Conservation (phyloP, 2,888 invertebrate species). For the Hyposoter didymator region DNA sequence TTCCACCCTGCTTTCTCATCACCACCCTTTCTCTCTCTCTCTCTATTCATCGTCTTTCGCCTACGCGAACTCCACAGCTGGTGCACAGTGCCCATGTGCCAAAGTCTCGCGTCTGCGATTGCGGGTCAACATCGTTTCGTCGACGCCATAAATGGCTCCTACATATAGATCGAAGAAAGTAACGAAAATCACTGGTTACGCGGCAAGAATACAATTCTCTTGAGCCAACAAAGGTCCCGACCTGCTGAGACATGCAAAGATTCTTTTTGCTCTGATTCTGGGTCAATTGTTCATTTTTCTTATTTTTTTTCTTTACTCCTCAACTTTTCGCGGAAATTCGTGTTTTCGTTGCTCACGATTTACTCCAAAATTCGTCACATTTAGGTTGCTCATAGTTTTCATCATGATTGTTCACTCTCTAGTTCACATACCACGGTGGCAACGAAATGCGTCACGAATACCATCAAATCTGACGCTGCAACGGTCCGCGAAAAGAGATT, state of each 20-base stretch:
- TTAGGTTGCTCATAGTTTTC: background rate
- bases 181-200: background rate
- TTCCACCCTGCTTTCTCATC: background rate
- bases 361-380: background rate
- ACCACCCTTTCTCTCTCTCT: background rate
- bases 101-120: slow-evolving; percentile 27
- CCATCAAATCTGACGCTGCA: background rate
- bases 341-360: background rate
- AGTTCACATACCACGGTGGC: background rate
- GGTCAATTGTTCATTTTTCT: background rate
- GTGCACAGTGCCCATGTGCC: slow-evolving; percentile 23
- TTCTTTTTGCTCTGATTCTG: background rate
- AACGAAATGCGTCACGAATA: slow-evolving; percentile 40
- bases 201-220: background rate
- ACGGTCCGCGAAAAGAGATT: slow-evolving; percentile 58
- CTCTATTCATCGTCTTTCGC: slow-evolving; percentile 16
- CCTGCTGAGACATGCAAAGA: background rate
- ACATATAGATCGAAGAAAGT: slow-evolving; percentile 7
- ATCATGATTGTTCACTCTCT: background rate
- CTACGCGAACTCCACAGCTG: slow-evolving; percentile 43
- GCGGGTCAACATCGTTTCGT: slow-evolving; percentile 34
- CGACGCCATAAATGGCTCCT: background rate
- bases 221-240: background rate
- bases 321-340: background rate
- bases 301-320: background rate